These are phyloP conservation scores for Parotocinclus haroldoi DNA, from an alignment of 2,797 vertebrate genomes.

Conservation along the genomic window DNA sequence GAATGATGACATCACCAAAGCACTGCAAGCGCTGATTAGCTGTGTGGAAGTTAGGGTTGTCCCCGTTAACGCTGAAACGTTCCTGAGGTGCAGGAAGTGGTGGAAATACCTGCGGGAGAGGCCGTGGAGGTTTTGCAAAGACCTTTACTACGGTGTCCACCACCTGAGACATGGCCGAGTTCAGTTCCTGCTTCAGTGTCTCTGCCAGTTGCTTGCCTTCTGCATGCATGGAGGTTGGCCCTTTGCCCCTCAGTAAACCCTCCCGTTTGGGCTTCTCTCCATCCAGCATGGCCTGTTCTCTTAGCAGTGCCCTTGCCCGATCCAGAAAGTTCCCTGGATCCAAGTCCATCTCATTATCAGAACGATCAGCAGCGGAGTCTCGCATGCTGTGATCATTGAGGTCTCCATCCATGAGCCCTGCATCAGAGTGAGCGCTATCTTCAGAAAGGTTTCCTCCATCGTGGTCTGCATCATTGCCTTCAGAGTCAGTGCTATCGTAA, in stretches of 20 bases:
- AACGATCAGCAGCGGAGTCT: constrained; percentile 72
- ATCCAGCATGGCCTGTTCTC: constrained; percentile 83
- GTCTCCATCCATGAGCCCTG: constrained; percentile 69
- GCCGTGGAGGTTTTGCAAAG: constrained; percentile 88
- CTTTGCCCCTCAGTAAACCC: constrained; percentile 68
- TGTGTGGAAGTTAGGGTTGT: constrained; percentile 95
- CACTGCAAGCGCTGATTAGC: constrained; percentile 94
- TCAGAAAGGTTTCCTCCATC: constrained; percentile 88
- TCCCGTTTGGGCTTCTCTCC: constrained; percentile 84
- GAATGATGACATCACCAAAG: constrained; percentile 96
- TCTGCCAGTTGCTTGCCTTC: constrained; percentile 95
- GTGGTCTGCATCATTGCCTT: constrained; percentile 89
- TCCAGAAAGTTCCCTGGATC: constrained; percentile 93
- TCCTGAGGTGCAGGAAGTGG: constrained; percentile 89
- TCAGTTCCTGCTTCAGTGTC: constrained; percentile 95
- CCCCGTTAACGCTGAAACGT: constrained; percentile 84
- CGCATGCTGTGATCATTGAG: constrained; percentile 65
- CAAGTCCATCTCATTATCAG: constrained; percentile 90
- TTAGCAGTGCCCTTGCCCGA: constrained; percentile 85
- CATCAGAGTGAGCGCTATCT: constrained; percentile 89
- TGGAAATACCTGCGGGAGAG: constrained; percentile 94
- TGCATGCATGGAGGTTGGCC: constrained; percentile 78
- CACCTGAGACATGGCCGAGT: constrained; percentile 95
- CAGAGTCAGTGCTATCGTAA: constrained; percentile 94
- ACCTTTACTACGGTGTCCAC: constrained; percentile 98